Conservation (phyloP, 1,140 invertebrate species). For the Heliothis subflexa region DNA sequence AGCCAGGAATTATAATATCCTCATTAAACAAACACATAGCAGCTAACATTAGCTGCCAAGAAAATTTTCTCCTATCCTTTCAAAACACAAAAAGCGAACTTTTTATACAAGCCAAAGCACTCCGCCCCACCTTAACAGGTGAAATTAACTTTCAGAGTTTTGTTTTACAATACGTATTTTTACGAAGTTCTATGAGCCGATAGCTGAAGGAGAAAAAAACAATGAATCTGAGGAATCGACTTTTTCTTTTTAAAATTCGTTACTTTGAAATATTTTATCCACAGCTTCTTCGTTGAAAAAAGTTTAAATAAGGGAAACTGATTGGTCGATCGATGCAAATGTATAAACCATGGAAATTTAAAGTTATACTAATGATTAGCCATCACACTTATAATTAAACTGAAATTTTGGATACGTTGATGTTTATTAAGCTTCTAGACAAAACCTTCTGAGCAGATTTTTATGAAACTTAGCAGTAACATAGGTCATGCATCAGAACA, state of each 20-base stretch:
- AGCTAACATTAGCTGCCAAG: background rate
- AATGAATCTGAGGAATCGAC: background rate
- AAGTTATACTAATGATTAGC: too few relatives aligned
- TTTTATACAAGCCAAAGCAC: conserved; percentile 1
- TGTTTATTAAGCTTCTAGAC: too few relatives aligned
- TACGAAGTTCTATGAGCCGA: background rate
- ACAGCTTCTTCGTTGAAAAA: too few relatives aligned
- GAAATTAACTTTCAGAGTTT: conserved; percentile 14
- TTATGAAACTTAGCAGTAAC: too few relatives aligned
- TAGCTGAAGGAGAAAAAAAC: background rate
- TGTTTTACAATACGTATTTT: conserved; percentile 2
- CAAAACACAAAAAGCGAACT: conserved; percentile 3
- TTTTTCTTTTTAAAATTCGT: background rate
- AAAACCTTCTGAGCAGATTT: too few relatives aligned
- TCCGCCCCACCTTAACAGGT: background rate
- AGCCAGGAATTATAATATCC: background rate
- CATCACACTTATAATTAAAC: too few relatives aligned
- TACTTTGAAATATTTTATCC: too few relatives aligned
- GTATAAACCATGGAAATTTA: too few relatives aligned
- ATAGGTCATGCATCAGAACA: too few relatives aligned
- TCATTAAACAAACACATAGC: background rate
- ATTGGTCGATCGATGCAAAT: too few relatives aligned
- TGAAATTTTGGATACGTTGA: too few relatives aligned
- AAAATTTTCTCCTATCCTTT: conserved; percentile 18
- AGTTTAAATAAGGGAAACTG: too few relatives aligned